Conservation (phyloP, 2,888 invertebrate species). For the Dilophus febrilis region DNA sequence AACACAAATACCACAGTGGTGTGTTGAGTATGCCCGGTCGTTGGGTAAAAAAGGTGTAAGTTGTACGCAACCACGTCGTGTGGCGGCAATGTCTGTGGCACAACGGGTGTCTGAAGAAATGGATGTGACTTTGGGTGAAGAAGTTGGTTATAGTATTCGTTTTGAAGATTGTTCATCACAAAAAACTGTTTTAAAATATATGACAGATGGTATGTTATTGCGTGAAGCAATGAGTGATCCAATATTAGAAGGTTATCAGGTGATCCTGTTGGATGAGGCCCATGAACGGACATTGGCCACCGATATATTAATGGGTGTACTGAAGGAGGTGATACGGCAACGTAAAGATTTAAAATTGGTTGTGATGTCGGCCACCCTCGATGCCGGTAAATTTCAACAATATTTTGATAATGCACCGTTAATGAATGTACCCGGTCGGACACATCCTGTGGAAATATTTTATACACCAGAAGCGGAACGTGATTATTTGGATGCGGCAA, state of each 20-base stretch:
- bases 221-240: constrained; percentile 99
- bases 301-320: constrained; percentile 96
- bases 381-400: constrained; percentile 98
- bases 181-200: constrained; percentile 88
- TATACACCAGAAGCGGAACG: constrained; percentile 97
- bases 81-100: constrained; percentile 99
- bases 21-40: constrained; percentile 54
- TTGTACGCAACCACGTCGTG: constrained; percentile 92
- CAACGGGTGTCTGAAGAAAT: constrained; percentile 98
- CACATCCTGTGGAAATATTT: constrained; percentile 93
- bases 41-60: constrained; percentile 66
- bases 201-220: constrained; percentile 99
- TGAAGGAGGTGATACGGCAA: constrained; percentile 83
- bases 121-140: constrained; percentile 85
- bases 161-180: constrained; percentile 97
- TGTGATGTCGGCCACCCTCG: constrained; percentile 97
- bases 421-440: constrained; percentile 95
- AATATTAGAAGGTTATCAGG: constrained; percentile 89
- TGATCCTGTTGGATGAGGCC: constrained; percentile 92
- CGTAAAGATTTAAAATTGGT: constrained; percentile 87
- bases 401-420: constrained; percentile 98
- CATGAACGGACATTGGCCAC: constrained; percentile 97
- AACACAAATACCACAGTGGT: constrained; percentile 98
- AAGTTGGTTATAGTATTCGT: constrained; percentile 93
- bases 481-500: constrained; percentile 96